A percentile compares a stretch with the other conserved stretches of the same genome.
These are phyloP conservation scores for Xestia ashworthii DNA, from an alignment of 2,888 invertebrate genomes.

Conservation along the genomic window DNA sequence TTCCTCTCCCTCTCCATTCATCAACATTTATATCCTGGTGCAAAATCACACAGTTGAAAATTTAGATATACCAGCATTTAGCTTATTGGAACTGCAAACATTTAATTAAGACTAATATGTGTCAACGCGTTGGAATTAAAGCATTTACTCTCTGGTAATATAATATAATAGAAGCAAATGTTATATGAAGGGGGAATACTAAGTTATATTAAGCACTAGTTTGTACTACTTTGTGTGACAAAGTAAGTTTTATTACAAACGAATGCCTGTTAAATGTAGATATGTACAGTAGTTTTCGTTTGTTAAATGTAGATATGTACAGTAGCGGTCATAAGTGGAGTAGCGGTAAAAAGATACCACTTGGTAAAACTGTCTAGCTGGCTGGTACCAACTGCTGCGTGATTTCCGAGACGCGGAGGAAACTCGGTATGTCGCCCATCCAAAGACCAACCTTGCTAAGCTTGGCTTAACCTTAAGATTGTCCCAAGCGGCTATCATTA, in stretches of 20 bases:
- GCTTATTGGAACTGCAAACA: slow-evolving; percentile 16
- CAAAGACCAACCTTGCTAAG: too few relatives aligned
- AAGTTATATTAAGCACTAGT: slow-evolving; percentile 11
- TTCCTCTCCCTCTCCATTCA: too few relatives aligned
- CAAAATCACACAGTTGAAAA: slow-evolving; percentile 1
- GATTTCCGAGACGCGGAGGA: too few relatives aligned
- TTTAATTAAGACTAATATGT: slow-evolving; percentile 21
- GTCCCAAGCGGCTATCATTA: too few relatives aligned
- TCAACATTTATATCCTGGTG: neutral
- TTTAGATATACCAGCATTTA: neutral
- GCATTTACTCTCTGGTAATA: slow-evolving; percentile 14
- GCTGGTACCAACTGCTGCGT: too few relatives aligned
- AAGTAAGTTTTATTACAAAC: slow-evolving; percentile 25
- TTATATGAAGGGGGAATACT: neutral
- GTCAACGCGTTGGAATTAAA: slow-evolving; percentile 13
- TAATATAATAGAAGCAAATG: slow-evolving; percentile 14
- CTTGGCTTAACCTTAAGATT: too few relatives aligned
- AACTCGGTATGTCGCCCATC: too few relatives aligned
- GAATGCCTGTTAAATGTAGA: slow-evolving; percentile 4
- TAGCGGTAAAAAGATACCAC: too few relatives aligned
- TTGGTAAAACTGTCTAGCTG: too few relatives aligned
- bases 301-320: too few relatives aligned
- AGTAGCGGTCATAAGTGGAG: too few relatives aligned
- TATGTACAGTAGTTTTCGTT: too few relatives aligned
- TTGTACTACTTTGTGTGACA: neutral